These are phyloP conservation scores for Aphelenchoides fujianensis DNA, from an alignment of 1,140 invertebrate species.

Conservation along the genomic window DNA sequence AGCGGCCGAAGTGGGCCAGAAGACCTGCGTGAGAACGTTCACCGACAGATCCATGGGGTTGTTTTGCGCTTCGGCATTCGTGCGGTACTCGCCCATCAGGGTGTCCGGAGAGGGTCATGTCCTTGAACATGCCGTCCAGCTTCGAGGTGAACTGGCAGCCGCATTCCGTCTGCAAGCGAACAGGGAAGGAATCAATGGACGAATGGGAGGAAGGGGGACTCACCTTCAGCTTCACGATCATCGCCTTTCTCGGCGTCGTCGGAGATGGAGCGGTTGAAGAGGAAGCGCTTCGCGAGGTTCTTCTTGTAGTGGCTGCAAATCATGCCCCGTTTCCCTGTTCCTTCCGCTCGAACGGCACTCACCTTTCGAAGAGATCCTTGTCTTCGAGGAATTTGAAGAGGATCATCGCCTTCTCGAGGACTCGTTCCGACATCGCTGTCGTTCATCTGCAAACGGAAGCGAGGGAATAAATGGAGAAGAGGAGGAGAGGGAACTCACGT, in stretches of 20 bases:
- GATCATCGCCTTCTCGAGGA: conserved; percentile 98
- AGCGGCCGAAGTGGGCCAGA: conserved; percentile 93
- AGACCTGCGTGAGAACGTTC: conserved; percentile 92
- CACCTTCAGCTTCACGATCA: conserved; percentile 99
- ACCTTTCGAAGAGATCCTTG: conserved; percentile 98
- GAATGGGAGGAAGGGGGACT: background rate
- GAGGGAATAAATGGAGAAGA: background rate
- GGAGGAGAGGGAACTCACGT: no score
- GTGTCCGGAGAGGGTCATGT: conserved; percentile 98
- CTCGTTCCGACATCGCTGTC: conserved; percentile 95
- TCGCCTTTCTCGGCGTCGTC: conserved; percentile 99
- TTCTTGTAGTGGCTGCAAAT: conserved; percentile 77
- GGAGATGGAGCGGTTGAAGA: conserved; percentile 95
- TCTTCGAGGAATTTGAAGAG: conserved; percentile 98
- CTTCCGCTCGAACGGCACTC: conserved; percentile 64
- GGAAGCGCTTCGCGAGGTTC: conserved; percentile 90
- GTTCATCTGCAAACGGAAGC: conserved; percentile 81
- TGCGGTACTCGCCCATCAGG: conserved; percentile 91
- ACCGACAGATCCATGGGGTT: conserved; percentile 85
- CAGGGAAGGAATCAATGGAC: conserved; percentile 22
- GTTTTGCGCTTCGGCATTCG: conserved; percentile 33
- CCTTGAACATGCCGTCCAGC: conserved; percentile 99
- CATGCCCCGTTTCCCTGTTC: background rate
- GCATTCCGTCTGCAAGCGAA: conserved; percentile 68
- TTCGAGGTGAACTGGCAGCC: conserved; percentile 99